Conservation (phyloP, 2,797 vertebrate species). For the Rhinoraja longicauda region DNA sequence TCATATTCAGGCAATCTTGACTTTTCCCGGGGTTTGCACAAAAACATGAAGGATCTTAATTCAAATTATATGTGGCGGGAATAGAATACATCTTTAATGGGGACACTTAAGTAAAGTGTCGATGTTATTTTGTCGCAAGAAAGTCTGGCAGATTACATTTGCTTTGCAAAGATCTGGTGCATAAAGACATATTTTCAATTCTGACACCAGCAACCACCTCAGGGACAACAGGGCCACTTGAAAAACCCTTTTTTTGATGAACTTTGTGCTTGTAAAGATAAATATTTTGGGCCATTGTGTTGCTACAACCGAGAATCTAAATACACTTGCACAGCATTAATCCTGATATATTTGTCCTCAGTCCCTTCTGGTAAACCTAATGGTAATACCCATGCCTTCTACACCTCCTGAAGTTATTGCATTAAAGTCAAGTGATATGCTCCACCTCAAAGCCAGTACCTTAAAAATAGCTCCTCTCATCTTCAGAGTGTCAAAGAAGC, state of each 20-base stretch:
- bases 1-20: conserved; percentile 15
- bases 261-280: not conserved
- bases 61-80: not conserved
- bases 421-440: not conserved
- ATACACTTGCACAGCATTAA: not conserved
- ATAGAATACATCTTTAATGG: not conserved
- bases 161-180: no score
- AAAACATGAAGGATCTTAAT: not conserved
- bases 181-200: no score
- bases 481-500: not conserved
- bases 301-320: not conserved
- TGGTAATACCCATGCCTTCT: no score
- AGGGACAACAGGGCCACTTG: no score
- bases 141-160: not conserved
- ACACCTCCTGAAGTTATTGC: not conserved
- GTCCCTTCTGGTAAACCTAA: no score
- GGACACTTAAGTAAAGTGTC: not conserved
- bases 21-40: not conserved
- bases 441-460: not conserved
- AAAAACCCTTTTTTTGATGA: not conserved
- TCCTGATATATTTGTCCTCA: not conserved
- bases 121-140: not conserved
- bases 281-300: not conserved
- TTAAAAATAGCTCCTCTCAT: not conserved
- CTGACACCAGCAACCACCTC: no score